phyloP scores from a whole-genome alignment of 2,888 invertebrate genomes.

The Dorcus hopei region DNA sequence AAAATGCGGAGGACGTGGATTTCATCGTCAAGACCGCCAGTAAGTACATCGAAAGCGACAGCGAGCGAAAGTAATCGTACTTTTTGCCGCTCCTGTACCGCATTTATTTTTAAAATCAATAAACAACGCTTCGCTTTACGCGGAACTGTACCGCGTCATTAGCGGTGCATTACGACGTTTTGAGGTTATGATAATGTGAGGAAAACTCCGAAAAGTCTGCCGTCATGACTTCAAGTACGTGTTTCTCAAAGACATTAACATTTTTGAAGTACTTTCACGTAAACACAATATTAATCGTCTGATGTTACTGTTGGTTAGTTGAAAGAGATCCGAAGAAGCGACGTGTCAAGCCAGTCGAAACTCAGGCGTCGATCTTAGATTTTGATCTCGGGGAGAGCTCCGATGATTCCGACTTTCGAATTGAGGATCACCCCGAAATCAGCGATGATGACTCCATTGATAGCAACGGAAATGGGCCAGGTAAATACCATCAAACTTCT shows the following conservation, averaged over 20 bases:
- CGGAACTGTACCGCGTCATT: slow-evolving; percentile 24
- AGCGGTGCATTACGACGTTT: slow-evolving; percentile 14
- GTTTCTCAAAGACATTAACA: not conserved
- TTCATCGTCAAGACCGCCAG: slow-evolving; percentile 47
- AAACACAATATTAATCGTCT: not conserved
- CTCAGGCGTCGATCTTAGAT: slow-evolving; percentile 71
- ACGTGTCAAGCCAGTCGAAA: slow-evolving; percentile 75
- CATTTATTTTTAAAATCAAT: slow-evolving; percentile 21
- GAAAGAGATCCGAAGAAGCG: slow-evolving; percentile 77
- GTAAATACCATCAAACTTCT: slow-evolving; percentile 4
- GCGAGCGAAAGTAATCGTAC: not conserved
- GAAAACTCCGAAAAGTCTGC: not conserved
- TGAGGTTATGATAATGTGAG: slow-evolving; percentile 7
- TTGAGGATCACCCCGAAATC: slow-evolving; percentile 78
- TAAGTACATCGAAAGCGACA: slow-evolving; percentile 31
- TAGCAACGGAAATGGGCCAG: slow-evolving; percentile 60
- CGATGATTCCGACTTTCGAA: slow-evolving; percentile 92
- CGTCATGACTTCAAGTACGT: slow-evolving; percentile 10
- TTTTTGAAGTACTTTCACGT: not conserved
- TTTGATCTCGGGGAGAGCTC: slow-evolving; percentile 89
- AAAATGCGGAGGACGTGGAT: slow-evolving; percentile 44
- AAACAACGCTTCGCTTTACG: slow-evolving; percentile 16
- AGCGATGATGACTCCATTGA: slow-evolving; percentile 76
- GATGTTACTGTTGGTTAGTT: slow-evolving; percentile 40
- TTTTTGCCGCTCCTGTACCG: slow-evolving; percentile 2